Evolutionary conservation across 2,113 vertebrate genomes (phyloP).

Genomic region (Ceyx cyanopectus): DNA sequence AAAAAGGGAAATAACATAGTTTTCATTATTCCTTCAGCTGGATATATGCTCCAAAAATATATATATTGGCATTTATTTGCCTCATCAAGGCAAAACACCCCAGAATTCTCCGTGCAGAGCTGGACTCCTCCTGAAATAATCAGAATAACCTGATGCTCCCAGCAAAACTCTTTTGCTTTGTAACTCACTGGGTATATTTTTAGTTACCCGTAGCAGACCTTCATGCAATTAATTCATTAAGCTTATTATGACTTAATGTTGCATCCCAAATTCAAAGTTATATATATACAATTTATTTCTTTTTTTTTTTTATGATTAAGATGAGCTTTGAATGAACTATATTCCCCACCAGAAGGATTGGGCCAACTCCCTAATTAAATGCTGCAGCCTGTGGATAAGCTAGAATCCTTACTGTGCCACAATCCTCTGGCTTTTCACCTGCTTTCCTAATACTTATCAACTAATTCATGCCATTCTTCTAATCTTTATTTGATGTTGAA

Average conservation of each 20-base stretch:
- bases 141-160: background rate
- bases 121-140: background rate
- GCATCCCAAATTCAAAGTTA: conserved; percentile 49
- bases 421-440: conserved; percentile 81
- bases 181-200: conserved; percentile 6
- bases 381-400: conserved; percentile 79
- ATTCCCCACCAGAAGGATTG: conserved; percentile 54
- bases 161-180: conserved; percentile 19
- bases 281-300: background rate
- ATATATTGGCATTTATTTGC: background rate
- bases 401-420: conserved; percentile 77
- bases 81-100: background rate
- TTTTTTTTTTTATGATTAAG: background rate
- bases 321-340: background rate
- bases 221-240: conserved; percentile 57
- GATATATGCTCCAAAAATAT: background rate
- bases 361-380: conserved; percentile 81
- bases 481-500: conserved; percentile 45
- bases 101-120: background rate
- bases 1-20: background rate
- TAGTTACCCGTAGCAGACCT: background rate
- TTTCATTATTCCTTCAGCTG: background rate
- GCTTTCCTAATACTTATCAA: conserved; percentile 71
- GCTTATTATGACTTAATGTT: conserved; percentile 37
- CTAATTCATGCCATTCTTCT: conserved; percentile 45